Evolutionary conservation across 2,888 invertebrate species (phyloP).

Genomic region (Tipula unca): DNA sequence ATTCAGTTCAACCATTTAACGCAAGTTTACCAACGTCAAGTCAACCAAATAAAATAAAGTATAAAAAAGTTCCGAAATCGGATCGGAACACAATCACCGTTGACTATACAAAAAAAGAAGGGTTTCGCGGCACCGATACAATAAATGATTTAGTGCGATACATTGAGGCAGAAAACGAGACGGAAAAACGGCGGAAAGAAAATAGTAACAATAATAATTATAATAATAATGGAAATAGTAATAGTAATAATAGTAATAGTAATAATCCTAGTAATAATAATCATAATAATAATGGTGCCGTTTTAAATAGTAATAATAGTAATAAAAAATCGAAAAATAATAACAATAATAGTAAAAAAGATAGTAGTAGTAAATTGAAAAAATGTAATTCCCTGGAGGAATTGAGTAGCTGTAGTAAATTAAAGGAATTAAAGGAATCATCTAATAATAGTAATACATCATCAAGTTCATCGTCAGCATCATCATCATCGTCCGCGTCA

Average conservation of each 20-base stretch:
- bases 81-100: conserved; percentile 46
- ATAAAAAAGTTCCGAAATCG: conserved; percentile 48
- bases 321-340: conserved; percentile 16
- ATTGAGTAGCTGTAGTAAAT: conserved; percentile 60
- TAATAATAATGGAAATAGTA: conserved; percentile 32
- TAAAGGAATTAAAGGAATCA: conserved; percentile 58
- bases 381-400: conserved; percentile 76
- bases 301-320: conserved; percentile 4
- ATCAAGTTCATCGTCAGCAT: background rate
- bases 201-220: background rate
- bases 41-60: conserved; percentile 52
- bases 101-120: conserved; percentile 55
- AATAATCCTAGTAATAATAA: conserved; percentile 16
- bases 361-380: conserved; percentile 42
- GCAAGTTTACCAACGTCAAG: conserved; percentile 43
- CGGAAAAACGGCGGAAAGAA: conserved; percentile 45
- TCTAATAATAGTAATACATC: conserved; percentile 28
- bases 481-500: conserved; percentile 20
- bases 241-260: conserved; percentile 21
- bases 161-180: conserved; percentile 52
- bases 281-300: conserved; percentile 14
- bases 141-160: conserved; percentile 69
- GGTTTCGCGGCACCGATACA: conserved; percentile 70
- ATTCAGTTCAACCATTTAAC: conserved; percentile 54
- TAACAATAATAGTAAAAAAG: conserved; percentile 33